phyloP scores from a whole-genome alignment of 2,113 vertebrate species.

The Acinonyx jubatus region DNA sequence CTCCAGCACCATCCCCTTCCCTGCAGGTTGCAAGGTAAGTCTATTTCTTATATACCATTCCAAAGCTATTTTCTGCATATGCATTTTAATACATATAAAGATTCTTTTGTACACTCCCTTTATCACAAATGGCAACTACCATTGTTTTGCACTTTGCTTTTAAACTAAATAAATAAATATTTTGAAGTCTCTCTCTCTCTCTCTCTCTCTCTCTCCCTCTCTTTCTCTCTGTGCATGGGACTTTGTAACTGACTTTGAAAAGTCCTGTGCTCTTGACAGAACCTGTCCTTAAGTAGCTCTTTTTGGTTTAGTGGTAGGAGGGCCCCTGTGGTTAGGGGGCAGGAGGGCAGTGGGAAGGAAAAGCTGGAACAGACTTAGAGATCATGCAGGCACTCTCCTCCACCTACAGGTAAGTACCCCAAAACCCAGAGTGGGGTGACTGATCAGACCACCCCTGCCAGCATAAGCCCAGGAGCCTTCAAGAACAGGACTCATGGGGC shows the following conservation, averaged over 20 bases:
- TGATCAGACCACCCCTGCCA: neutral
- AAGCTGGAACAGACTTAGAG: neutral
- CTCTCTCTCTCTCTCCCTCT: neutral
- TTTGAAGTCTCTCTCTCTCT: neutral
- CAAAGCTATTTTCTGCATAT: neutral
- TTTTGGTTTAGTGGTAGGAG: neutral
- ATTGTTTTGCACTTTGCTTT: neutral
- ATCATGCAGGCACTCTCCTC: neutral
- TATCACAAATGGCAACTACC: too few relatives aligned
- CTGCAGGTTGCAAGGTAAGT: neutral
- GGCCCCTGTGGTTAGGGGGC: neutral
- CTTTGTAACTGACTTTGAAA: neutral
- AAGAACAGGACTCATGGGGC: neutral
- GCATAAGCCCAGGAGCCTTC: neutral
- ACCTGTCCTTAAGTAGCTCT: fast-evolving
- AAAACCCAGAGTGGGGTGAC: neutral
- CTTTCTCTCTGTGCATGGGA: neutral
- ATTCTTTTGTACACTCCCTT: neutral
- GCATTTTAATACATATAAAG: neutral
- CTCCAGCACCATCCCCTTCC: too few relatives aligned
- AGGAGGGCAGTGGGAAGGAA: fast-evolving
- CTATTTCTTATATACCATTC: neutral
- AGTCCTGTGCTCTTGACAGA: neutral
- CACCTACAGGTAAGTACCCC: neutral
- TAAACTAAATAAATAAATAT: neutral